Evolutionary conservation across 2,113 vertebrate genomes (phyloP), one percentile per base, ranked within the genome.

Genomic region (Equus quagga): DNA sequence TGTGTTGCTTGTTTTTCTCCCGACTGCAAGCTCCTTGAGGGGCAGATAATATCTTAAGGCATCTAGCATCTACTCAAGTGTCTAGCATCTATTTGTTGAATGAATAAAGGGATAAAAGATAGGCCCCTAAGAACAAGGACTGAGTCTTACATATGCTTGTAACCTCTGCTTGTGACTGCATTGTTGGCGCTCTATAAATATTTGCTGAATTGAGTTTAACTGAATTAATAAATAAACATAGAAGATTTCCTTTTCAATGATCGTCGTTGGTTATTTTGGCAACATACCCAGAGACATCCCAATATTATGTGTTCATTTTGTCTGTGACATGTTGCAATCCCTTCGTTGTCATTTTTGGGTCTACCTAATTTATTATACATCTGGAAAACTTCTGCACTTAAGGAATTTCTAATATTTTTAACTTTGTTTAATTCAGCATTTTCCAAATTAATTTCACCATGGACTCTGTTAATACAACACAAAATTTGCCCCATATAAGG

Each of bases 361-460:
- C 56, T 36, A 18, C 15, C 80, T 83, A 36, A 31, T 83, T 93
- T 76, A 86, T 94, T 94, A 41, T 83, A n/a, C 79, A 49, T 60
- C n/a, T 75, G 15, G 33, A 54, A 26, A 91, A 91, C 24, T 87
- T 70, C 54, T 65, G 12, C 4, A 28, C 26, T 73, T 84, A 83
- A 90, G 56, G 31, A 21, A 76, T 82, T 78, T 94, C 62, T 90
- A 44, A 46, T 72, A 49, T 33, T 93, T 97, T 83, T 18, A 75
- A 78, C 26, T 91, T n/a, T 91, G 62, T 92, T 85, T 51, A 78
- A 87, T n/a, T 87, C 19, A 67, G 28, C 56, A 88, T 83, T 93
- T 91, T 96, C 33, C 56, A 87, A 51, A 92, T 49, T 96, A 89
- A 41, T 73, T 88, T 94, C 26, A 70, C 14, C 7, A 12, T 44